Evolutionary conservation across 2,113 vertebrate genomes (phyloP).

Genomic region (Numida meleagris): DNA sequence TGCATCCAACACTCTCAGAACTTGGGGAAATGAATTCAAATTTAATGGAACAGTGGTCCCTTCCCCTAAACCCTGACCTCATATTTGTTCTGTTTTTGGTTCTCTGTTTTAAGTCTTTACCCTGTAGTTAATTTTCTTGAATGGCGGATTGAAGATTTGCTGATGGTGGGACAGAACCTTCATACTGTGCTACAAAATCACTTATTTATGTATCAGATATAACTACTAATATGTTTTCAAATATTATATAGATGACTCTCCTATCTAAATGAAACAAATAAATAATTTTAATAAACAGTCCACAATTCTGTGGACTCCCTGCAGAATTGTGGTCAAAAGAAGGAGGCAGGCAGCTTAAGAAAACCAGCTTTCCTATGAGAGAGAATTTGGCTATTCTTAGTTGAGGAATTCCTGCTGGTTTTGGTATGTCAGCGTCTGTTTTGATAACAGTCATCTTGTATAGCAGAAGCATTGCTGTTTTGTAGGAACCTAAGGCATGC

Average conservation of each 20-base stretch:
- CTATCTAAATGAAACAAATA: neutral
- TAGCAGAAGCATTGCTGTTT: neutral
- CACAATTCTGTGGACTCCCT: neutral
- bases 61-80: neutral
- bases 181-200: neutral
- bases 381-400: neutral
- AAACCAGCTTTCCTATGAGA: neutral
- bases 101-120: neutral
- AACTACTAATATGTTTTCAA: neutral
- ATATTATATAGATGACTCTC: neutral
- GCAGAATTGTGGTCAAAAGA: neutral
- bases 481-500: neutral
- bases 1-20: neutral
- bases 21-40: neutral
- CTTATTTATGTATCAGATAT: neutral
- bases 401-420: conserved; percentile 42
- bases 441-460: neutral
- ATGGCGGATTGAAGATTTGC: neutral
- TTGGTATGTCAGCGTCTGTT: conserved; percentile 15
- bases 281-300: too few species aligned
- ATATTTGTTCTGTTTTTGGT: neutral
- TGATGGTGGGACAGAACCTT: neutral
- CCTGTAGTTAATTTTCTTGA: neutral
- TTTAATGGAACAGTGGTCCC: neutral
- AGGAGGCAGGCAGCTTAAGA: neutral